Conservation (phyloP, 2,113 vertebrate species). For the Cyprinus carpio region DNA sequence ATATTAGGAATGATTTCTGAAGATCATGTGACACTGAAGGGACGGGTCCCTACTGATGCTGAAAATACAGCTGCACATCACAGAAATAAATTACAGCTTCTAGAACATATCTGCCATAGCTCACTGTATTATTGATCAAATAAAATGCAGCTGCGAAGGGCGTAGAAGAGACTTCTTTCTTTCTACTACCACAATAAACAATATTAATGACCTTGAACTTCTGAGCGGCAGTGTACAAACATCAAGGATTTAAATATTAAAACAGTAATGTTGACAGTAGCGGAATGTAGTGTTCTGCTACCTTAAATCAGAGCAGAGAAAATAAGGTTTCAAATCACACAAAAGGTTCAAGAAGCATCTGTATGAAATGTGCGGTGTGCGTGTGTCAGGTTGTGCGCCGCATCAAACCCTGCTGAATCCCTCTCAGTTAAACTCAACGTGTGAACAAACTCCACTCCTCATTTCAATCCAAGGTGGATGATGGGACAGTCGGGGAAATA, state of each 20-base stretch:
- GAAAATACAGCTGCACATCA: too few relatives aligned
- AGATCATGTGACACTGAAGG: too few relatives aligned
- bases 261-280: neutral
- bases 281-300: neutral
- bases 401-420: constrained; percentile 97
- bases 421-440: constrained; percentile 97
- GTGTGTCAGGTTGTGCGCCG: constrained; percentile 87
- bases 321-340: neutral
- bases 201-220: neutral
- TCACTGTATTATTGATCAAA: neutral
- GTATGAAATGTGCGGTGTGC: neutral
- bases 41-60: too few relatives aligned
- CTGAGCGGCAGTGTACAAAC: neutral
- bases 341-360: neutral
- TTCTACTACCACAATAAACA: neutral
- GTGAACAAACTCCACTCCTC: constrained; percentile 96
- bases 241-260: too few relatives aligned
- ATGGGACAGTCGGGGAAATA: constrained; percentile 97
- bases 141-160: neutral
- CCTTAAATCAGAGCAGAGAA: neutral
- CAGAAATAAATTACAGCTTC: neutral
- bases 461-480: constrained; percentile 98
- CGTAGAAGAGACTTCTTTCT: neutral
- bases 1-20: too few relatives aligned
- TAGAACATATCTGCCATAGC: neutral